Evolutionary conservation across 2,888 invertebrate genomes (phyloP), one percentile per base, ranked within the genome.

Genomic region (Drosophila dives): DNA sequence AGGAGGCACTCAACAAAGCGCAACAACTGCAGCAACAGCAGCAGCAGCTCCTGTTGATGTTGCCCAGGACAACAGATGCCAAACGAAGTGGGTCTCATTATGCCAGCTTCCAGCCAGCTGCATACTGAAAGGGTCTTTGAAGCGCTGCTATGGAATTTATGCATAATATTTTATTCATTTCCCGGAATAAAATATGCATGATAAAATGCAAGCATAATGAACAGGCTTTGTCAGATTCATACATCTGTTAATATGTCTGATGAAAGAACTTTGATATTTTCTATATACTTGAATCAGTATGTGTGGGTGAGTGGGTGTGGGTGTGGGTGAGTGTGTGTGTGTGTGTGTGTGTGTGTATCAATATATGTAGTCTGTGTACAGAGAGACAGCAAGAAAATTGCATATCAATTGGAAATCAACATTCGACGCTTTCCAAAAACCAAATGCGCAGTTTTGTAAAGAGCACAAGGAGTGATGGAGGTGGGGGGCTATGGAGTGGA

Each of bases 381-480:
- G 32, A 40, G 32, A 40, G n/a, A 29, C n/a, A 51, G 45, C 33
- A 36, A 42, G 65, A 64, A 77, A 80, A 74, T 55, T 80, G 80
- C 80, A 80, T 80, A 80, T 80, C 80, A 80, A 76, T 75, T 71
- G 67, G 66, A 71, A 81, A 87, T 81, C 79, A 75, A 73, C 70
- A 68, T 77, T 85, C 72, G 60, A 62, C 38, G 80, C 68, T 69
- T 64, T 64, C 55, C 70, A 59, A 77, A 82, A 82, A 73, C 72
- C 68, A 80, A 85, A 75, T 85, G 88, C 85, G 85, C 88, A 85
- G 83, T 80, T 75, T 66, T 38, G 48, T 55, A 55, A 60, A 50
- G 23, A 29, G n/a, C 29, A 29, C 32, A 38, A 38, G 2, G 10
- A 36, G 32, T 8, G 40, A 23, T 0, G 20, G 20, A 3, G 34